These are phyloP conservation scores for Bactericera cockerelli DNA, from an alignment of 1,140 invertebrate species.

Conservation along the genomic window DNA sequence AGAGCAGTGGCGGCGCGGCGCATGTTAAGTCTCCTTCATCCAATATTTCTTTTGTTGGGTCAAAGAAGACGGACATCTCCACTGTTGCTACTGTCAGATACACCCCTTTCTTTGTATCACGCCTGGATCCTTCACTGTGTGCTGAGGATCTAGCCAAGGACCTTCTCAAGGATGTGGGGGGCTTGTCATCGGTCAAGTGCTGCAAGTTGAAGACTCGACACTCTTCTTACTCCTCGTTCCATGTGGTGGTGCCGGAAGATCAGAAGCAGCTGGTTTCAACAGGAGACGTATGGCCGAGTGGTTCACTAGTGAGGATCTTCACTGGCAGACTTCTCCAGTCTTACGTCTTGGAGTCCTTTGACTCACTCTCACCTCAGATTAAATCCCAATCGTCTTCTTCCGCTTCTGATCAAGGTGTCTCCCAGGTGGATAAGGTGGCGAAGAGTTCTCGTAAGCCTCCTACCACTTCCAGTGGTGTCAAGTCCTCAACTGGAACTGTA, in stretches of 20 bases:
- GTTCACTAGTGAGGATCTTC: not conserved
- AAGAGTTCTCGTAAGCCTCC: not conserved
- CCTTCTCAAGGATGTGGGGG: not conserved
- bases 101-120: not conserved
- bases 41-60: not conserved
- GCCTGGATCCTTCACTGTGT: not conserved
- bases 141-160: not conserved
- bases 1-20: not conserved
- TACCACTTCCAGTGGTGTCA: not conserved
- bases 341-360: not conserved
- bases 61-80: not conserved
- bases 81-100: not conserved
- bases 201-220: not conserved
- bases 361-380: not conserved
- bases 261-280: not conserved
- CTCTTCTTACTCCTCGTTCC: not conserved
- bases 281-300: not conserved
- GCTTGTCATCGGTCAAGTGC: not conserved
- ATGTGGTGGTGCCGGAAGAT: not conserved
- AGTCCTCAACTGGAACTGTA: not conserved
- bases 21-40: not conserved
- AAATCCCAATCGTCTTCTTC: not conserved
- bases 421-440: too few species aligned
- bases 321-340: not conserved
- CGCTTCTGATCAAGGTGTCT: too few species aligned